Percentiles rank a stretch among this genome's conserved stretches.
phyloP scores from a whole-genome alignment of 2,113 vertebrate genomes.

The Astur gentilis region DNA sequence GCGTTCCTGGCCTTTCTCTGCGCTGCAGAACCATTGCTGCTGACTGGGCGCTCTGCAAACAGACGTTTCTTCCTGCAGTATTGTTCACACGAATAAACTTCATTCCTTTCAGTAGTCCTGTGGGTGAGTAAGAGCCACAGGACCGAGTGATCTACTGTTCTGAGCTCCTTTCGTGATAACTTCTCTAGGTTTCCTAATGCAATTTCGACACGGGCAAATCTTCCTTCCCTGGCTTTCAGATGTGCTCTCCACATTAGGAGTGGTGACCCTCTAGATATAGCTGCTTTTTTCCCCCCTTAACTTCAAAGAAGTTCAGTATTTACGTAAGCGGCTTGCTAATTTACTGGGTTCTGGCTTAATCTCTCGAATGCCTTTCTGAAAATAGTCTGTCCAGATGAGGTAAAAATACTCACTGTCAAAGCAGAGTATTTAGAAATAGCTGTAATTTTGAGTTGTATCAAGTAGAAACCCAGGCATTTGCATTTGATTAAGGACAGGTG shows the following conservation, averaged over 20 bases:
- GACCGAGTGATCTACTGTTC: background rate
- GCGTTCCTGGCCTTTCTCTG: background rate
- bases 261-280: background rate
- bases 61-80: background rate
- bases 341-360: conserved; percentile 31
- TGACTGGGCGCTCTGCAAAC: background rate
- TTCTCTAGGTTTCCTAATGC: background rate
- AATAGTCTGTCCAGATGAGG: conserved; percentile 31
- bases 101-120: background rate
- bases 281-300: background rate
- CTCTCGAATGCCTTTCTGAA: conserved; percentile 14
- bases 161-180: background rate
- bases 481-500: conserved; percentile 34
- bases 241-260: background rate
- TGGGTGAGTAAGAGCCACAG: background rate
- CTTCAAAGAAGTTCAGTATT: conserved; percentile 1
- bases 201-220: background rate
- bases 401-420: conserved; percentile 3
- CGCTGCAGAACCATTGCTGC: background rate
- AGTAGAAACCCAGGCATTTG: background rate
- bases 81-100: background rate
- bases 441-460: background rate
- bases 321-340: background rate
- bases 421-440: conserved; percentile 23
- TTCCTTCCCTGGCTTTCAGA: background rate